A percentile compares a stretch with the other conserved stretches of the same genome.
Conservation (phyloP, 2,113 vertebrate genomes). For the Pteropus alecto region DNA sequence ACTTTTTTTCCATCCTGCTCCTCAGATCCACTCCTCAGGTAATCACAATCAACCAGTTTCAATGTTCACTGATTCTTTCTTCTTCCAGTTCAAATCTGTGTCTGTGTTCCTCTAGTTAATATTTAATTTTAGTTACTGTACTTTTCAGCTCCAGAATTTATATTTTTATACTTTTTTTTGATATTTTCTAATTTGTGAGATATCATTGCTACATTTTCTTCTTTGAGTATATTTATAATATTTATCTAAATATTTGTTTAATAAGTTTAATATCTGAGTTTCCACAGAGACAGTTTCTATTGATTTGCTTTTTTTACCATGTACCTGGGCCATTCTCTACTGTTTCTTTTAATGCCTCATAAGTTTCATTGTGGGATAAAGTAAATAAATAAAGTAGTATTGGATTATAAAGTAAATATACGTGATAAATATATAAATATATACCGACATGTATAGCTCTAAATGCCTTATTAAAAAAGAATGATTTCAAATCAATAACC, state of each 20-base stretch:
- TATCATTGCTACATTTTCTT: neutral
- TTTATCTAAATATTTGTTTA: neutral
- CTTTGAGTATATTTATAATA: neutral
- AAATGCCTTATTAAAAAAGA: neutral
- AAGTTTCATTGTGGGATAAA: neutral
- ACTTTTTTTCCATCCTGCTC: neutral
- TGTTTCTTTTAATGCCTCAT: neutral
- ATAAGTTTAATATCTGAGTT: neutral
- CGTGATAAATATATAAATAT: neutral
- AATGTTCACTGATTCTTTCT: neutral
- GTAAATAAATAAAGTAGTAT: neutral
- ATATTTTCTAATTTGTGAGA: neutral
- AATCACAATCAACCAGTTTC: neutral
- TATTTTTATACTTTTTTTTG: neutral
- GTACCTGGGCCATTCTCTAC: neutral
- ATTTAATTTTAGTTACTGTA: neutral
- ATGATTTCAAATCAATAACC: neutral
- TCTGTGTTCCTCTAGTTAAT: neutral
- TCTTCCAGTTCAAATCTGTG: neutral
- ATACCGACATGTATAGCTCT: neutral
- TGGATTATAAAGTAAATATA: neutral
- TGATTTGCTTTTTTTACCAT: neutral
- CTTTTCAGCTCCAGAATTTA: neutral
- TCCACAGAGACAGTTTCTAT: neutral
- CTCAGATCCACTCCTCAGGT: neutral